These are phyloP conservation scores for Ramphastos sulfuratus DNA, from an alignment of 2,113 vertebrate species.

Conservation along the genomic window DNA sequence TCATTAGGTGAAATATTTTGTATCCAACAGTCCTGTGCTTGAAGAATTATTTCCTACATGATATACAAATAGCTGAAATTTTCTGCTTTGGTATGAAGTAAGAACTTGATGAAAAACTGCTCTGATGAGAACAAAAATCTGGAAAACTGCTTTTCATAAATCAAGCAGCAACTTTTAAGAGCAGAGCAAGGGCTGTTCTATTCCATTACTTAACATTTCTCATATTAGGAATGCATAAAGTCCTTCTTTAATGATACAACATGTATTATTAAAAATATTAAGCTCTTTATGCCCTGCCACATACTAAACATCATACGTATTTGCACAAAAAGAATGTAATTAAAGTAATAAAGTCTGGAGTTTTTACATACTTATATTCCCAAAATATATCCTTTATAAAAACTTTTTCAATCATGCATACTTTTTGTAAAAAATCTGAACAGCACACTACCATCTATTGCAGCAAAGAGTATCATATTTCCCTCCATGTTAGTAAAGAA, in stretches of 20 bases:
- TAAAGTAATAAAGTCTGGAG: not conserved
- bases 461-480: not conserved
- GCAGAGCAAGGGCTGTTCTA: not conserved
- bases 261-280: not conserved
- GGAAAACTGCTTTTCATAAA: conserved; percentile 31
- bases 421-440: conserved; percentile 9
- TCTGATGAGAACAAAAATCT: conserved; percentile 21
- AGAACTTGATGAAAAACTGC: conserved; percentile 18
- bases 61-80: not conserved
- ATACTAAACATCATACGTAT: not conserved
- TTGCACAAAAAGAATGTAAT: not conserved
- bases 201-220: not conserved
- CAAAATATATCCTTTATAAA: not conserved
- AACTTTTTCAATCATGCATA: not conserved
- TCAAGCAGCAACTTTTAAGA: not conserved
- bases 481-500: not conserved
- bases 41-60: conserved; percentile 5
- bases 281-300: not conserved
- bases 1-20: not conserved
- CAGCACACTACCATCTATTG: not conserved
- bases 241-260: not conserved
- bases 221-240: not conserved
- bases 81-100: conserved; percentile 17
- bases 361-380: not conserved
- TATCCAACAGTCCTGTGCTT: not conserved